Evolutionary conservation across 2,113 vertebrate genomes (phyloP).

Genomic region (Okapia johnstoni): DNA sequence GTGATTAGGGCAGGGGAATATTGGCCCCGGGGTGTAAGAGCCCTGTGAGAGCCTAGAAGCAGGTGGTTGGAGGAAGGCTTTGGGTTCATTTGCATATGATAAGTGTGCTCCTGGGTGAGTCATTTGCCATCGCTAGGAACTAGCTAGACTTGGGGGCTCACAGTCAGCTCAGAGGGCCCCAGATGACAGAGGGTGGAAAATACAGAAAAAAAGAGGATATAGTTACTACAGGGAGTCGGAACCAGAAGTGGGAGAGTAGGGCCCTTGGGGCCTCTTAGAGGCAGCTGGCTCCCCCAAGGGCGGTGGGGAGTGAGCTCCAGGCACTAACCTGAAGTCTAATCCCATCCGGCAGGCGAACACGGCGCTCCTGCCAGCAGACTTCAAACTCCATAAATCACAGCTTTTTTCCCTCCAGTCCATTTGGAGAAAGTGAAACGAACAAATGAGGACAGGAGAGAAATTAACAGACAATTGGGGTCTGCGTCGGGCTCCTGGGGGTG

Average conservation of each 20-base stretch:
- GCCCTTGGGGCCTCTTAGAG: not conserved
- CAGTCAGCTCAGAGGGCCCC: not conserved
- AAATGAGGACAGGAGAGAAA: constrained; percentile 72
- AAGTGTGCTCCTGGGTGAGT: not conserved
- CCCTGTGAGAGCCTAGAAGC: not conserved
- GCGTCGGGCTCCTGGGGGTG: not conserved
- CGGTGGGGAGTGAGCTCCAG: rapidly evolving
- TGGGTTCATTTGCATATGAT: not conserved
- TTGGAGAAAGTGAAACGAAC: constrained; percentile 68
- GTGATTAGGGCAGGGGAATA: not conserved
- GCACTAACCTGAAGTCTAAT: rapidly evolving
- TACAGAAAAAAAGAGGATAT: not conserved
- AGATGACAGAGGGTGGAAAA: not conserved
- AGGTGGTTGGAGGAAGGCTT: rapidly evolving
- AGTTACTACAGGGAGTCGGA: not conserved
- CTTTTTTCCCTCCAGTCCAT: not conserved
- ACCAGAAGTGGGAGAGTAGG: not conserved
- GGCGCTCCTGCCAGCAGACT: not conserved
- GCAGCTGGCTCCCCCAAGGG: not conserved
- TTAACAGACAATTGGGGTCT: constrained; percentile 75
- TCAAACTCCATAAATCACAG: constrained; percentile 53
- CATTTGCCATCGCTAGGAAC: not conserved
- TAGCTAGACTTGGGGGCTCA: not conserved
- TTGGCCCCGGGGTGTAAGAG: rapidly evolving
- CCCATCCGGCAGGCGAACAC: not conserved